Evolutionary conservation across 2,888 invertebrate species (phyloP), one percentile per base, ranked within the genome.

Genomic region (Ormyrus labotus): DNA sequence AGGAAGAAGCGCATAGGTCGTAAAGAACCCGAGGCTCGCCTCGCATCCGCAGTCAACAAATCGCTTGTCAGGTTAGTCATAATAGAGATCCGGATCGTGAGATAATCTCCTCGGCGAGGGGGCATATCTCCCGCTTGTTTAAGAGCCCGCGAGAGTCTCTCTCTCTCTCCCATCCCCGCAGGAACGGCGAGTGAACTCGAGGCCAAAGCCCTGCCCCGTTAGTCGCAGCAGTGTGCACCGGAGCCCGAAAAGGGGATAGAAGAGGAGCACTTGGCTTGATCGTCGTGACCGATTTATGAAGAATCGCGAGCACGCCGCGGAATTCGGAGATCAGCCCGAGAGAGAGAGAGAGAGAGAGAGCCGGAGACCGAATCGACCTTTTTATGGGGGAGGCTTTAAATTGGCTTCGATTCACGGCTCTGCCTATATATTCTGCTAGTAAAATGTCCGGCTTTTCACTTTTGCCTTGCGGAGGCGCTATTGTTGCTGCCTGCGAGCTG

Each of bases 31-130:
- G 6, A 51, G 19, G 50, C 34, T 34, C 50, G 51, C 67, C 67
- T 19, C 53, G 10, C 53, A 68, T 68, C 67, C 82, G 79, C 82
- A 85, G 85, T 86, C 87, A 87, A 88, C 87, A 87, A 89, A 88
- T 88, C 85, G 87, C 87, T 86, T 87, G 87, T 87, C 87, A 88
- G 86, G 85, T 85, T 86, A 87, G 87, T 88, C 87, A 89, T 88
- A 88, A 89, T 89, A 88, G 87, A 87, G 86, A 84, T 86, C 83
- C 82, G 84, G 85, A 86, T 87, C 86, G 87, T 85, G 84, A 85
- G 85, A 88, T 88, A 86, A 88, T 87, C 88, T 88, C 86, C 81
- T 84, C 83, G 82, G 82, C 73, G 19, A 55, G 53, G 79, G 53
- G 79, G 84, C 48, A 50, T 70, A 70, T 70, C 70, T 70, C 58